Evolutionary conservation across 2,888 invertebrate species (phyloP).

Genomic region (Xestia ashworthii): DNA sequence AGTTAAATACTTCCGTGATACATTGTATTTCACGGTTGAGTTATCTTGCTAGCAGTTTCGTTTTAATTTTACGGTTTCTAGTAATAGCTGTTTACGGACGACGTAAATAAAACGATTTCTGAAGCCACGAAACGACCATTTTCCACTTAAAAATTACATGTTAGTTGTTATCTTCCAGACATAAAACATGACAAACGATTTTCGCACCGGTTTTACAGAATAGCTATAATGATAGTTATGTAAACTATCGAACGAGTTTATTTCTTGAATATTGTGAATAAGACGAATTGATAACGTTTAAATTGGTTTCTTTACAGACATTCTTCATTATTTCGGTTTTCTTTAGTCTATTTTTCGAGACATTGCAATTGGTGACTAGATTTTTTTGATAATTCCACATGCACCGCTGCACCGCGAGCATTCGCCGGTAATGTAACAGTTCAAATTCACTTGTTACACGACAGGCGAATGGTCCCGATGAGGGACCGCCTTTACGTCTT

Average conservation of each 20-base stretch:
- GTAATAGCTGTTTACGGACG: constrained; percentile 7
- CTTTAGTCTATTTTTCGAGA: too few relatives aligned
- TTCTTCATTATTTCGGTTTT: not conserved
- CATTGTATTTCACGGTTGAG: constrained; percentile 10
- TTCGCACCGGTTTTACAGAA: constrained; percentile 35
- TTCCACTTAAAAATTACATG: constrained; percentile 17
- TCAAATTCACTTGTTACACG: not conserved
- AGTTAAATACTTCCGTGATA: not conserved
- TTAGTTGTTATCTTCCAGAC: not conserved
- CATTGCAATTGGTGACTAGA: not conserved
- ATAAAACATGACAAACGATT: not conserved
- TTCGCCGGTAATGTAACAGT: not conserved
- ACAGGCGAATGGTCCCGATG: not conserved
- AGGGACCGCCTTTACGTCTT: not conserved
- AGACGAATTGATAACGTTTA: not conserved
- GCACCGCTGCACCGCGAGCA: not conserved
- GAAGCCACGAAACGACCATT: not conserved
- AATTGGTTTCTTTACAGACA: not conserved
- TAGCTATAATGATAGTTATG: constrained; percentile 11
- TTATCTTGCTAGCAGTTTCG: not conserved
- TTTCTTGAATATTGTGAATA: constrained; percentile 15
- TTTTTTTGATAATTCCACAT: not conserved
- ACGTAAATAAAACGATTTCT: constrained; percentile 1
- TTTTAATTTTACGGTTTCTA: constrained; percentile 1
- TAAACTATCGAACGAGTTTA: not conserved